Conservation (phyloP, 2,888 invertebrate genomes). For the Coelinius sp. region DNA sequence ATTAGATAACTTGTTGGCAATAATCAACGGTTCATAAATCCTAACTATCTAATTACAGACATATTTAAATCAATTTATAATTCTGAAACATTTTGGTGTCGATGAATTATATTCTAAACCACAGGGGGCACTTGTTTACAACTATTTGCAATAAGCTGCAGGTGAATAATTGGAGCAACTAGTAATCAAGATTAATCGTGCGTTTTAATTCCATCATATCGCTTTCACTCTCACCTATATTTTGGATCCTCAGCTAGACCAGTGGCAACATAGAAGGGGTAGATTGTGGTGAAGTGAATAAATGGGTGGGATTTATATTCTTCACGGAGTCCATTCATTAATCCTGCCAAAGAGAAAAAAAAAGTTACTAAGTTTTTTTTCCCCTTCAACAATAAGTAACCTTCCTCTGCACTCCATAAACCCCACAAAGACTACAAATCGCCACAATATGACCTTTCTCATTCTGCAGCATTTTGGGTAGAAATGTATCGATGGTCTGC, state of each 20-base stretch:
- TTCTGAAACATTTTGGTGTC: not conserved
- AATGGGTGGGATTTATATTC: conserved; percentile 52
- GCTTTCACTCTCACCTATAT: conserved; percentile 61
- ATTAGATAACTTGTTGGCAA: not conserved
- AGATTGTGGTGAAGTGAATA: conserved; percentile 74
- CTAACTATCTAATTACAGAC: not conserved
- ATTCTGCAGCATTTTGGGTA: conserved; percentile 68
- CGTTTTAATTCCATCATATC: conserved; percentile 20
- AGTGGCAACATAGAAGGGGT: conserved; percentile 73
- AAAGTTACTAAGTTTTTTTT: not conserved
- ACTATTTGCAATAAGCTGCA: not conserved
- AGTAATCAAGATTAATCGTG: conserved; percentile 20
- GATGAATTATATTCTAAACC: conserved; percentile 2
- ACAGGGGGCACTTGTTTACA: not conserved
- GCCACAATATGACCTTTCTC: conserved; percentile 70
- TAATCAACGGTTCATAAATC: conserved; percentile 10
- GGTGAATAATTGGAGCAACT: conserved; percentile 2
- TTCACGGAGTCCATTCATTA: conserved; percentile 63
- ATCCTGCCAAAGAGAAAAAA: conserved; percentile 50
- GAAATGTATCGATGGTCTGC: conserved; percentile 68
- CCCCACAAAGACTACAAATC: conserved; percentile 69
- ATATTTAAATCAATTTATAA: conserved; percentile 14
- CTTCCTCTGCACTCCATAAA: conserved; percentile 66
- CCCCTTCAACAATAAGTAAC: conserved; percentile 70
- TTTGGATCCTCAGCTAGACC: conserved; percentile 68